Evolutionary conservation across 1,140 invertebrate species (phyloP).

Genomic region (Pissodes strobi): DNA sequence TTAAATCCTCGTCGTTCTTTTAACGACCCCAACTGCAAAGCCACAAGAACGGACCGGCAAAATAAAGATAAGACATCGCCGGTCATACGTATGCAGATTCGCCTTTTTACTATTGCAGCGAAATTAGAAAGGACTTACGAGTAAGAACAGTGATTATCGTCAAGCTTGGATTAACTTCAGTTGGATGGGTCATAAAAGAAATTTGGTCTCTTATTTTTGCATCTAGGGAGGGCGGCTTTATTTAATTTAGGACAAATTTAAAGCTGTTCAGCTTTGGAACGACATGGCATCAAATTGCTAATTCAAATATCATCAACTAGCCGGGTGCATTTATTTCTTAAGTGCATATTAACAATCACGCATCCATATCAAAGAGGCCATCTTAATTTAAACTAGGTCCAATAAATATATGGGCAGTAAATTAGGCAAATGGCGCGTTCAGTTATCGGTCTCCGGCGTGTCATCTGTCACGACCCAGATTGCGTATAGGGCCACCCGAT

Average conservation of each 20-base stretch:
- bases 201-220: constrained; percentile 16
- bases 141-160: constrained; percentile 17
- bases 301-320: too few relatives aligned
- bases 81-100: constrained; percentile 24
- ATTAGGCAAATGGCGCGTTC: too few relatives aligned
- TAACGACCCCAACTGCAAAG: constrained; percentile 3
- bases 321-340: too few relatives aligned
- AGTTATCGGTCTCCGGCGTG: too few relatives aligned
- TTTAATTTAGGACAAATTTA: constrained; percentile 4
- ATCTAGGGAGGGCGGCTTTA: not conserved
- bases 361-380: too few relatives aligned
- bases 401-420: too few relatives aligned
- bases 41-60: constrained; percentile 20
- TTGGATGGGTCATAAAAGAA: constrained; percentile 12
- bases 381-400: too few relatives aligned
- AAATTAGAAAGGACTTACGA: constrained; percentile 22
- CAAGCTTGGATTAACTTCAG: constrained; percentile 16
- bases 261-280: too few relatives aligned
- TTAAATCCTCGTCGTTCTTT: constrained; percentile 6
- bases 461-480: too few relatives aligned
- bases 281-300: too few relatives aligned
- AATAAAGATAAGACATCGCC: constrained; percentile 25
- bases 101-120: constrained; percentile 22
- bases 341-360: too few relatives aligned
- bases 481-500: too few relatives aligned